Base-by-base conservation (phyloP, 2,797 vertebrate species). In the Ceyx erithaca region DNA sequence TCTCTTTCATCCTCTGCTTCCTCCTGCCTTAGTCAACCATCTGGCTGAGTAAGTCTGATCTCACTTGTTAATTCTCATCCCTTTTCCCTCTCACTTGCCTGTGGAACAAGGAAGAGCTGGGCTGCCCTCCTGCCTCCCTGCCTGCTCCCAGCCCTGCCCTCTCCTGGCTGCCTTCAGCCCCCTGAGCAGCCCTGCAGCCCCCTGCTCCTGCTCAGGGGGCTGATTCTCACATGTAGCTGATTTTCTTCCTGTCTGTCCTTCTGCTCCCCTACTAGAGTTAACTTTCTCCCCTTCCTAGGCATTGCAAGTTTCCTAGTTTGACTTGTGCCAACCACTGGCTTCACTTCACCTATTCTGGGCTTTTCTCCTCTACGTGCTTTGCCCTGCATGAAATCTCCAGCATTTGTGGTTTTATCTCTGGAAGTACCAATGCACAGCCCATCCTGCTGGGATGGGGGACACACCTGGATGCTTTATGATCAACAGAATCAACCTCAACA, bases 31-130 rank as follows among this genome's bases (percentile, higher is more conserved):
- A 92, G 79, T 77, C 62, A 93, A 72, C 93, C 76, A 31, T 40
- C 13, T 66, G 76, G 49, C 5, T 0, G 46, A 90, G 96, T 96
- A 96, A 96, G 96, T 96, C 84, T 89, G 72, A 87, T 49, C 48
- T 90, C 80, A 66, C 16, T 85, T 80, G 43, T 23, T 82, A 85
- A 41, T 80, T 77, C 61, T 80, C 12, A 28, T 45, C 40, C 31
- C 25, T 86, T 66, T 82, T 73, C 75, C 31, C 23, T 31, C 1
- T 57, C 19, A 1, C 40, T 75, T 78, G 61, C 54, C 30, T 10
- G 54, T 1, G 4, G 85, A 46, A 35, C 77, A 12, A 21, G 62
- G 72, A 67, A 7, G 35, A 33, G 71, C 63, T 22, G 0, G 41
- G 51, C 79, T 26, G 61, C 45, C 45, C 70, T 63, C 51, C 43